Conservation (phyloP, 2,113 vertebrate genomes). For the Austrofundulus limnaeus region DNA sequence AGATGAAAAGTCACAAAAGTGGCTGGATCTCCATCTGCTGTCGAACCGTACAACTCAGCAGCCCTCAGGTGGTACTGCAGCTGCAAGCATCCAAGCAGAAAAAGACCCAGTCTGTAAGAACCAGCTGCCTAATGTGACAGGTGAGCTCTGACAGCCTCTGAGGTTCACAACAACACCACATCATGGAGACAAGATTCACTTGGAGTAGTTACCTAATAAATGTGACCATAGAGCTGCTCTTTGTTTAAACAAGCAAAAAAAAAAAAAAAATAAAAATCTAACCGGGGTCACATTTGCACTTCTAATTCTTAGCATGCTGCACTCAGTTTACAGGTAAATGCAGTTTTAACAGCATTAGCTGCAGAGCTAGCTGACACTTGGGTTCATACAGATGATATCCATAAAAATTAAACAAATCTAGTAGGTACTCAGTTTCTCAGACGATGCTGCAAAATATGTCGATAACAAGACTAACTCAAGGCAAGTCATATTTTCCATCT, state of each 20-base stretch:
- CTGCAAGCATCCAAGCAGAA: not conserved
- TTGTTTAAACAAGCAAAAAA: no score
- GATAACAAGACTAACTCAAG: not conserved
- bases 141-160: constrained; percentile 17
- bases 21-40: not conserved
- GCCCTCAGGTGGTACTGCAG: not conserved
- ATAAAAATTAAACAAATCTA: not conserved
- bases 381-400: no score
- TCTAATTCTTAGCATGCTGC: no score
- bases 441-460: not conserved
- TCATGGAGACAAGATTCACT: no score
- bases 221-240: no score
- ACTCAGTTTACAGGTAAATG: no score
- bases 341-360: not conserved
- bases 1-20: not conserved
- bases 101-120: constrained; percentile 11
- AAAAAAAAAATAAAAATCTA: no score
- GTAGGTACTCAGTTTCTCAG: not conserved
- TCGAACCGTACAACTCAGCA: constrained; percentile 1
- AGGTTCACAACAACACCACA: not conserved
- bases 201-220: no score
- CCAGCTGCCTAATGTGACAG: constrained; percentile 29
- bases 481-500: not conserved
- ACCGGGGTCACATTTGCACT: no score
- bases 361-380: not conserved